phyloP scores from a whole-genome alignment of 2,888 invertebrate species.

The Dryadula phaetusa region DNA sequence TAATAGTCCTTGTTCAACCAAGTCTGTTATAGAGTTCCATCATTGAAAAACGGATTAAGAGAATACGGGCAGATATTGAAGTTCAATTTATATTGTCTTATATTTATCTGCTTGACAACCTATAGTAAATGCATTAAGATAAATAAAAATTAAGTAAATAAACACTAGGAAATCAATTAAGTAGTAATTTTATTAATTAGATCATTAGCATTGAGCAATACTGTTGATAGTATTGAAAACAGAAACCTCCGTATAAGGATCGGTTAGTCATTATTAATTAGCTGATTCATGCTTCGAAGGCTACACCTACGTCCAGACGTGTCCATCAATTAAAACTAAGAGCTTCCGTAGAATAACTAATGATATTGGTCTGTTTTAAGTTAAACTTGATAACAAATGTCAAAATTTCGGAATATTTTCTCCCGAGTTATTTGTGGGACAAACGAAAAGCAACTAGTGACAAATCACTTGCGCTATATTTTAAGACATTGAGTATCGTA shows the following conservation, averaged over 20 bases:
- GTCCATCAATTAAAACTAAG: conserved; percentile 41
- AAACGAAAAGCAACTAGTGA: background rate
- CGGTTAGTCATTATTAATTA: conserved; percentile 44
- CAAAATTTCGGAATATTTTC: background rate
- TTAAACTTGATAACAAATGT: background rate
- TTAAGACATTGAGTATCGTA: background rate
- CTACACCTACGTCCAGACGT: conserved; percentile 59
- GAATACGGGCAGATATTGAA: too few relatives aligned
- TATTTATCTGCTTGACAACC: too few relatives aligned
- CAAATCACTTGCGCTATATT: background rate
- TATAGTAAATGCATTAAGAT: background rate
- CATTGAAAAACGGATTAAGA: background rate
- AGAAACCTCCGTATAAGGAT: conserved; percentile 59
- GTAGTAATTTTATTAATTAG: conserved; percentile 6
- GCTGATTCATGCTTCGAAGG: conserved; percentile 68
- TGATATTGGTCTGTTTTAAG: background rate
- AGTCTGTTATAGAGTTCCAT: too few relatives aligned
- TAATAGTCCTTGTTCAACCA: too few relatives aligned
- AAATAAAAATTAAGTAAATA: background rate
- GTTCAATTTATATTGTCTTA: too few relatives aligned
- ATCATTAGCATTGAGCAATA: conserved; percentile 24
- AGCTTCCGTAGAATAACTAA: conserved; percentile 53
- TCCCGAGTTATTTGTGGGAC: background rate
- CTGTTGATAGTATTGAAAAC: conserved; percentile 32
- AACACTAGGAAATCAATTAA: conserved; percentile 22